Base-by-base conservation (phyloP, 2,888 invertebrate genomes). In the Ennomos quercinarius region DNA sequence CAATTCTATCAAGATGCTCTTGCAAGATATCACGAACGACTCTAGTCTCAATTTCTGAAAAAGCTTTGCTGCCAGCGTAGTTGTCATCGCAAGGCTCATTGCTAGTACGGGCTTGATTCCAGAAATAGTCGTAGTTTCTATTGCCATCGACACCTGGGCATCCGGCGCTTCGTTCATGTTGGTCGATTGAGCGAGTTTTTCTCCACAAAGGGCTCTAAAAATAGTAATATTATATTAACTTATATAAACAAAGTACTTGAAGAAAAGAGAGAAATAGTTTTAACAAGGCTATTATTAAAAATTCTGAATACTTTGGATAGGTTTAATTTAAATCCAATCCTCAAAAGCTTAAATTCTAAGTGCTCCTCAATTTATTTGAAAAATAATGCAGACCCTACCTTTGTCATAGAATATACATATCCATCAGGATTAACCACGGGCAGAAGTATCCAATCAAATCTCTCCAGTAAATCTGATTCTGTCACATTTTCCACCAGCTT, bases 61-160 rank as follows among this genome's bases (percentile, higher is more conserved):
- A 95, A 3, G 95, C 77, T 0, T 71, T 67, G 17, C 86, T 81
- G 0, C 97, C 97, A 4, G 93, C 93, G 78, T 87, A 96, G 0
- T 82, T 93, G 0, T 95, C 94, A 0, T 81, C 66, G 75, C 96
- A 96, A 10, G 93, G 93, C 43, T 76, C 81, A 13, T 48, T 69
- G 71, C 93, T 94, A 8, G 93, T 91, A 0, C 94, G 96, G 60
- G 84, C 91, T 77, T 91, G 93, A 87, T 93, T 94, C 96, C 96
- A 97, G 62, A 93, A 87, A 72, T 94, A 94, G 54, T 93, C 95
- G 72, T 94, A 97, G 85, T 97, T 97, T 1, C 97, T 89, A 80
- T 97, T 97, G 0, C 94, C 94, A 74, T 97, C 97, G 0, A 94
- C 94, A 10, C 97, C 97, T 3, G 85, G 84, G 68, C 96, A 97